These are phyloP conservation scores for Anticlea derivata DNA, from an alignment of 2,888 invertebrate genomes.

Conservation along the genomic window DNA sequence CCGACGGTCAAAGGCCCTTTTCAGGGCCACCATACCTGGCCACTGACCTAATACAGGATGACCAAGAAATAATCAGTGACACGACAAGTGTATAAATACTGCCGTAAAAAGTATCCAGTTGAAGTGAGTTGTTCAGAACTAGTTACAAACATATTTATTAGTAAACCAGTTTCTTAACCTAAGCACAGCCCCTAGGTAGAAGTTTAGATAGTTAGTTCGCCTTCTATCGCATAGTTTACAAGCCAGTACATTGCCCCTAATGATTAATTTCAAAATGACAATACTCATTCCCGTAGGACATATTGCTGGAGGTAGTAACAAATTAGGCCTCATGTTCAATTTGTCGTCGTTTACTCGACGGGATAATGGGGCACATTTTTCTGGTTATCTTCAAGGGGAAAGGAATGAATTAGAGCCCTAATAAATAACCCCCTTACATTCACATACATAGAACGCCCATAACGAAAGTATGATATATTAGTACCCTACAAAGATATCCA, in stretches of 20 bases:
- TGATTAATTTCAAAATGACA: constrained; percentile 1
- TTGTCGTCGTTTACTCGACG: constrained; percentile 28
- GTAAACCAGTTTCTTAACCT: no score
- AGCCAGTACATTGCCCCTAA: not conserved
- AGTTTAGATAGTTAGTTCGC: no score
- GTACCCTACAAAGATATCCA: not conserved
- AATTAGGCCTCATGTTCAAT: constrained; percentile 20
- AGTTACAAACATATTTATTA: no score
- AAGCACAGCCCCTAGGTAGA: no score
- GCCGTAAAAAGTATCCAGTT: no score
- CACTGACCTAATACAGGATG: no score
- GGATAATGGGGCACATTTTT: constrained; percentile 31
- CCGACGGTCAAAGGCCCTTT: no score
- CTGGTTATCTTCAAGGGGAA: constrained; percentile 30
- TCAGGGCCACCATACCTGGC: no score
- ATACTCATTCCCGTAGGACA: not conserved
- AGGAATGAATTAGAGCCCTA: constrained; percentile 29
- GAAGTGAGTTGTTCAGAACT: no score
- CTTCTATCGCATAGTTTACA: not conserved
- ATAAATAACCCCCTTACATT: constrained; percentile 13
- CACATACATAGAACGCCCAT: not conserved
- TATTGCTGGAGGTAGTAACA: constrained; percentile 8
- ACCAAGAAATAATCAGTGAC: no score
- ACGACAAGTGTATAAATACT: no score
- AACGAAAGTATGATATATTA: not conserved